phyloP scores from a whole-genome alignment of 2,888 invertebrate species.

The Malthinus seriepunctatus region DNA sequence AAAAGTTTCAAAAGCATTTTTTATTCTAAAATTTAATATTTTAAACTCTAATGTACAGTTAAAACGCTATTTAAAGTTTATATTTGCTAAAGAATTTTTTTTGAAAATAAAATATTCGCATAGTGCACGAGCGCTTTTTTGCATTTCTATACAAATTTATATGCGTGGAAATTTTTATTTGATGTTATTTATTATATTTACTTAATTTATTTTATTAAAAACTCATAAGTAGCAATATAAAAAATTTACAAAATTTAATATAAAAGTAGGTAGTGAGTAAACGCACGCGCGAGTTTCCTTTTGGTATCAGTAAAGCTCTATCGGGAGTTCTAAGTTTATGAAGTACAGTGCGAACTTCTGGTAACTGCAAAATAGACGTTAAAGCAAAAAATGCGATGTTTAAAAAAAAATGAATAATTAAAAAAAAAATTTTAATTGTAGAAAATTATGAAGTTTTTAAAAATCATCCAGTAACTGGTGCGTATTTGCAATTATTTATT shows the following conservation, averaged over 20 bases:
- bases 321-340: slow-evolving; percentile 8
- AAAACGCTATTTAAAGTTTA: too few species aligned
- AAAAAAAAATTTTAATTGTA: not conserved
- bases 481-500: not conserved
- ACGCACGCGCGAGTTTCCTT: slow-evolving; percentile 18
- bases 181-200: too few species aligned
- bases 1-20: too few species aligned
- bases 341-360: slow-evolving; percentile 14
- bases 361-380: slow-evolving; percentile 7
- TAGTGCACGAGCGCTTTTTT: too few species aligned
- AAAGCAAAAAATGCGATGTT: not conserved
- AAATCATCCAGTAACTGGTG: slow-evolving; percentile 2
- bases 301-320: slow-evolving; percentile 10
- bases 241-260: slow-evolving; percentile 1
- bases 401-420: not conserved
- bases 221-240: too few species aligned
- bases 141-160: too few species aligned
- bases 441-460: not conserved
- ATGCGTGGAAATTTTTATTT: too few species aligned
- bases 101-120: too few species aligned
- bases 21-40: too few species aligned
- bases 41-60: too few species aligned
- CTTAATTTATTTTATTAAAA: too few species aligned
- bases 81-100: too few species aligned
- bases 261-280: slow-evolving; percentile 2